A percentile compares a stretch with the other conserved stretches of the same genome.
Evolutionary conservation across 2,113 vertebrate species (phyloP).

Genomic region (Pachycephala philippinensis): DNA sequence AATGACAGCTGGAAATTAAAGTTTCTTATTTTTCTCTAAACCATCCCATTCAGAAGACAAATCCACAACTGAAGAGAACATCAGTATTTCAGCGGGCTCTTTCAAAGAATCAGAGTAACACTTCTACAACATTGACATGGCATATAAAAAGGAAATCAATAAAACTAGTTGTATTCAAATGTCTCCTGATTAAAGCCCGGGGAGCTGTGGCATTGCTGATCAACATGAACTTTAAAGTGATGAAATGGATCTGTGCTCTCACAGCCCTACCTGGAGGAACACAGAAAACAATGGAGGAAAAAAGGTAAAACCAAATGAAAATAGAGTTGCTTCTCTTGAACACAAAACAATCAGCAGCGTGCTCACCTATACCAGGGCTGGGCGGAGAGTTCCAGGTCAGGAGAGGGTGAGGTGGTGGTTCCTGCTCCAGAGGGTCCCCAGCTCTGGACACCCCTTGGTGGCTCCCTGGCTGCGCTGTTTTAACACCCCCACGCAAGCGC

Average conservation of each 20-base stretch:
- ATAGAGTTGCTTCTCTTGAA: accelerated
- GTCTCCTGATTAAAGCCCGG: not conserved
- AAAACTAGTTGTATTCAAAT: not conserved
- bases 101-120: not conserved
- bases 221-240: not conserved
- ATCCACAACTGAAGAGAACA: not conserved
- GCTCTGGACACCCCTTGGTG: not conserved
- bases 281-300: not conserved
- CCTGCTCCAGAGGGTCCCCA: not conserved
- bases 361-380: not conserved
- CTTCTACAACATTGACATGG: accelerated
- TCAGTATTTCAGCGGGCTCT: not conserved
- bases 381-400: not conserved
- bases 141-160: not conserved
- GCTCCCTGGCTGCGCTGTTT: not conserved
- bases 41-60: not conserved
- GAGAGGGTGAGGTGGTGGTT: not conserved
- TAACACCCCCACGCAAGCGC: not conserved
- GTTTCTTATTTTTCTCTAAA: not conserved
- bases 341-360: not conserved
- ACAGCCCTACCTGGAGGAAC: not conserved
- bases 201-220: not conserved
- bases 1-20: not conserved
- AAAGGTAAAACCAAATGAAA: not conserved
- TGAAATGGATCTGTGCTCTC: accelerated